Base-by-base conservation (phyloP, 2,888 invertebrate species). In the Chloroclystis v-ata region DNA sequence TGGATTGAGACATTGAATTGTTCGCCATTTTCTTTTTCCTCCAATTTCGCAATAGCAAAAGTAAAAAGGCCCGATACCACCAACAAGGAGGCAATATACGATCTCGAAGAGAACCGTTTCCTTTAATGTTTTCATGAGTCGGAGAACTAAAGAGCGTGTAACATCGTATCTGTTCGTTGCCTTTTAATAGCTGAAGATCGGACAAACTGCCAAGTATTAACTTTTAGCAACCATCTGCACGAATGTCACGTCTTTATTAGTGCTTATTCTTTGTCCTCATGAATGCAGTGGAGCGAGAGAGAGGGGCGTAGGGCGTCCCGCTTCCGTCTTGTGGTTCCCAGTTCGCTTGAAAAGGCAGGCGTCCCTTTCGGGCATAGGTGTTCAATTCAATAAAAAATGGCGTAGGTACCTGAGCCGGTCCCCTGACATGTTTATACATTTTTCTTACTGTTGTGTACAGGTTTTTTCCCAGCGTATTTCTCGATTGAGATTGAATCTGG, bases 171-270 rank as follows among this genome's bases (percentile, higher is more conserved):
- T 82, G 72, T 79, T 79, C 78, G 63, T 72, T 76, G 71, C 68
- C 76, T 82, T 79, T 82, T 84, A 85, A 84, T 82, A 80, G 82
- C 71, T 67, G 59, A 69, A 76, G 73, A 78, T 65, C 73, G 78
- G 75, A 83, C 78, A 80, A 83, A 82, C 79, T 82, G 76, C 69
- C 72, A 77, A 78, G 81, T 82, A 82, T 83, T 82, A 82, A 79
- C 76, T 82, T 83, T 85, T 85, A 86, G 82, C 81, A 82, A 82
- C 76, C 82, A 85, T 86, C 82, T 86, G 83, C 80, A 87, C 74
- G 78, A 81, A 72, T 82, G 82, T 85, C 85, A 86, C 85, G 85
- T 86, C 84, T 85, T 78, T 83, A 85, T 84, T 82, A 80, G 80
- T 81, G 78, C 81, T 82, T 86, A 85, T 81, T 84, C 85, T 84